Percentiles rank a stretch among this genome's conserved stretches.
Conservation (phyloP, 64 coral and sea anemone species). For the Montipora capricornis region DNA sequence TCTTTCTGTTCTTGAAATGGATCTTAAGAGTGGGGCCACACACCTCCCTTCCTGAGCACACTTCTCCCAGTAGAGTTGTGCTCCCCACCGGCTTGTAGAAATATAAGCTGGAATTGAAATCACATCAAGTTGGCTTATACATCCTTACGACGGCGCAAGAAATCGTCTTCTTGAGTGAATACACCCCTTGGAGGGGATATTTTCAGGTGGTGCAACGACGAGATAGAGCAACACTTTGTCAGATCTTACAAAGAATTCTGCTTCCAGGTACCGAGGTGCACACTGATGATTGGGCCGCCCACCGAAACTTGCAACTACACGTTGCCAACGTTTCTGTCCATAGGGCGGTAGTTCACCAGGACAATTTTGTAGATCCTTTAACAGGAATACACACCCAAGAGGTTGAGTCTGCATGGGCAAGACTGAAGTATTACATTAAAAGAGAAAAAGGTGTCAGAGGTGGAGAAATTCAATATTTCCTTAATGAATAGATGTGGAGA, state of each 20-base stretch:
- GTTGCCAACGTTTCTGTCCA: conserved; percentile 19
- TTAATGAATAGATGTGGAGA: background rate
- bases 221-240: conserved; percentile 28
- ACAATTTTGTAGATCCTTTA: background rate
- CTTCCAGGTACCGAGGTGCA: conserved; percentile 49
- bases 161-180: background rate
- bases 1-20: too few species aligned
- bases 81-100: too few species aligned
- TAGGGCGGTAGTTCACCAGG: conserved; percentile 9
- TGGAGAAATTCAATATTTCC: background rate
- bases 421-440: background rate
- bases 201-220: conserved; percentile 46
- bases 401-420: background rate
- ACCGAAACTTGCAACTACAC: background rate
- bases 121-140: too few species aligned
- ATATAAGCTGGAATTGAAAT: too few species aligned
- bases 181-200: conserved; percentile 14
- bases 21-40: too few species aligned
- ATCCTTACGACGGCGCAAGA: too few species aligned
- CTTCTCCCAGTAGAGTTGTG: too few species aligned
- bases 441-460: background rate
- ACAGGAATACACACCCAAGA: conserved; percentile 1
- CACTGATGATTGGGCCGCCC: conserved; percentile 52
- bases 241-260: conserved; percentile 24
- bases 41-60: too few species aligned